Percentiles rank a stretch among this genome's conserved stretches.
Evolutionary conservation across 2,888 invertebrate species (phyloP).

Genomic region (Protophormia terraenovae): DNA sequence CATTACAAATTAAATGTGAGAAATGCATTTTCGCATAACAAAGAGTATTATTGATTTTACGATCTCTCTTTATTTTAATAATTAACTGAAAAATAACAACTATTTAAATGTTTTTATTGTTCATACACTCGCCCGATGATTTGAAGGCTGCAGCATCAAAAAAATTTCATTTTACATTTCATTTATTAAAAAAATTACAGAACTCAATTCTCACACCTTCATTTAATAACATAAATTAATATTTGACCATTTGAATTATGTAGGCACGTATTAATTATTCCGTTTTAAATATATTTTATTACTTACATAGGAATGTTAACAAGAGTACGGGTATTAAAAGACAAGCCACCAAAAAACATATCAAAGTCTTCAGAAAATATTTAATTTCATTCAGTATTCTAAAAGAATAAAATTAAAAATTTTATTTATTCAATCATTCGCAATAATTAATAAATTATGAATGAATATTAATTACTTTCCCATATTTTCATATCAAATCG

Average conservation of each 20-base stretch:
- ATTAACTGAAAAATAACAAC: background rate
- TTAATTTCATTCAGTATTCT: slow-evolving; percentile 77
- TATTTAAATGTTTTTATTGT: too few species aligned
- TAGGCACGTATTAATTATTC: too few species aligned
- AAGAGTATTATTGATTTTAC: slow-evolving; percentile 13
- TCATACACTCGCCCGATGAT: too few species aligned
- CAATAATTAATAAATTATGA: background rate
- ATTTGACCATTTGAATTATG: too few species aligned
- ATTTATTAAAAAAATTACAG: too few species aligned
- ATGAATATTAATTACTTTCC: slow-evolving; percentile 65
- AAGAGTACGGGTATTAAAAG: slow-evolving; percentile 76
- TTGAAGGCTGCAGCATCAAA: too few species aligned
- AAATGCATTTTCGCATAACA: background rate
- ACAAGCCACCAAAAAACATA: slow-evolving; percentile 77
- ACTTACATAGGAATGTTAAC: slow-evolving; percentile 80
- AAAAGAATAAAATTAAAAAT: slow-evolving; percentile 51
- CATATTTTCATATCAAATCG: slow-evolving; percentile 56
- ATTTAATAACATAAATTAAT: background rate
- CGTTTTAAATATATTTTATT: slow-evolving; percentile 12
- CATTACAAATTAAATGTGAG: background rate
- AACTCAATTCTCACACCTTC: background rate
- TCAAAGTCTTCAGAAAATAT: slow-evolving; percentile 77
- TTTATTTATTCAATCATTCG: background rate
- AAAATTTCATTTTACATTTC: too few species aligned
- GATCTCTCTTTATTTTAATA: background rate